These are phyloP conservation scores for Spilosoma lubricipeda DNA, from an alignment of 2,888 invertebrate genomes.

Conservation along the genomic window DNA sequence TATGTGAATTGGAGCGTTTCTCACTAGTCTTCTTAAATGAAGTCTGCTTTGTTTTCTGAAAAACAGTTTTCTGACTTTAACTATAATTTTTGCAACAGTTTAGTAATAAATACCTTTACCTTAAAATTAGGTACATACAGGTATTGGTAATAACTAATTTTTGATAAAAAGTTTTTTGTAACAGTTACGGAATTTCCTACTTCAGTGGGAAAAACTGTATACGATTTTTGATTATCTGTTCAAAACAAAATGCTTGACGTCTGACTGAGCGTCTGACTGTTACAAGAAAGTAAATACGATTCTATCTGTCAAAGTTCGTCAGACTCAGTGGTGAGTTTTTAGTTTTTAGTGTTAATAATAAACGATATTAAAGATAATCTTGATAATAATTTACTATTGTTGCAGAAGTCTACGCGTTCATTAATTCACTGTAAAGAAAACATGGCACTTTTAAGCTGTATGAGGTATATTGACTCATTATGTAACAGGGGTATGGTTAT, in stretches of 20 bases:
- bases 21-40: not conserved
- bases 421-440: conserved; percentile 36
- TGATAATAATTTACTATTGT: conserved; percentile 36
- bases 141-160: not conserved
- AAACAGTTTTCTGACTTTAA: not conserved
- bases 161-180: not conserved
- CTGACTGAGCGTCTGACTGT: not conserved
- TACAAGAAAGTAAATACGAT: conserved; percentile 5
- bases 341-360: conserved; percentile 45
- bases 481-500: conserved; percentile 67
- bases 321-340: conserved; percentile 67
- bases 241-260: conserved; percentile 3
- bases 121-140: not conserved
- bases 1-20: not conserved
- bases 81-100: not conserved
- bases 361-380: conserved; percentile 16
- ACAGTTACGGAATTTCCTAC: too few species aligned
- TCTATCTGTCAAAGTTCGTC: conserved; percentile 50
- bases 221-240: not conserved
- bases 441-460: conserved; percentile 76
- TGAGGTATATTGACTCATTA: conserved; percentile 78
- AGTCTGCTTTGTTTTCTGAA: not conserved
- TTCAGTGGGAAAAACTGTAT: not conserved
- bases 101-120: not conserved
- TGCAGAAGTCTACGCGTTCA: conserved; percentile 68